phyloP scores from a whole-genome alignment of 2,797 vertebrate species.

The Artibeus lituratus region DNA sequence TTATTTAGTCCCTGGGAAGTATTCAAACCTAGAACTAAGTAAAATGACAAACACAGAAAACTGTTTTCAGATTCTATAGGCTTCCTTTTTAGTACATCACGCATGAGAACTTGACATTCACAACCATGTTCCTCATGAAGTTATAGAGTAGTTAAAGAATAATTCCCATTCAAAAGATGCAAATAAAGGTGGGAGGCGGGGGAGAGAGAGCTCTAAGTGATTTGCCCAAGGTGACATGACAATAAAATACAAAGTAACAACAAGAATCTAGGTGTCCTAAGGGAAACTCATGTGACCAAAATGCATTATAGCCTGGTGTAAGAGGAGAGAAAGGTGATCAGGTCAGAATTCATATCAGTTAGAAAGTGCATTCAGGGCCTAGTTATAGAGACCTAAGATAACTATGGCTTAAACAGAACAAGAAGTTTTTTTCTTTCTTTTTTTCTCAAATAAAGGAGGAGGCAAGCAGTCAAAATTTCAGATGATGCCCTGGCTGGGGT shows the following conservation, averaged over 20 bases:
- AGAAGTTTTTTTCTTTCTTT: background rate
- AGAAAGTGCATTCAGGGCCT: background rate
- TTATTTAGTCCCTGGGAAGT: background rate
- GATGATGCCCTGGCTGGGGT: background rate
- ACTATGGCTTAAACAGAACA: background rate
- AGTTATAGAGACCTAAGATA: background rate
- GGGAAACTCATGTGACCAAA: background rate
- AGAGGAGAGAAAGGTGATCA: background rate
- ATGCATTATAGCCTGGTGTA: background rate
- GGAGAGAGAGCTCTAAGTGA: background rate
- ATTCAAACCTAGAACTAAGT: background rate
- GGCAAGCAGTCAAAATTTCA: background rate
- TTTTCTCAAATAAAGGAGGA: background rate
- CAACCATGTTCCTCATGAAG: background rate
- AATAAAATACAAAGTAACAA: constrained; percentile 28
- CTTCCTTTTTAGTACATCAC: background rate
- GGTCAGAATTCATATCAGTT: background rate
- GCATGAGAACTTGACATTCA: background rate
- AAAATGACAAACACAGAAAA: constrained; percentile 35
- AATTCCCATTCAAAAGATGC: background rate
- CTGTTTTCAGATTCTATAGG: background rate
- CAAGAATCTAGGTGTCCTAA: background rate
- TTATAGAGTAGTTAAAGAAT: background rate
- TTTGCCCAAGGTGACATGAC: constrained; percentile 17
- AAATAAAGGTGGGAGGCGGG: background rate